Conservation (phyloP, 92 coral and sea anemone species). For the Phenganax marumi region DNA sequence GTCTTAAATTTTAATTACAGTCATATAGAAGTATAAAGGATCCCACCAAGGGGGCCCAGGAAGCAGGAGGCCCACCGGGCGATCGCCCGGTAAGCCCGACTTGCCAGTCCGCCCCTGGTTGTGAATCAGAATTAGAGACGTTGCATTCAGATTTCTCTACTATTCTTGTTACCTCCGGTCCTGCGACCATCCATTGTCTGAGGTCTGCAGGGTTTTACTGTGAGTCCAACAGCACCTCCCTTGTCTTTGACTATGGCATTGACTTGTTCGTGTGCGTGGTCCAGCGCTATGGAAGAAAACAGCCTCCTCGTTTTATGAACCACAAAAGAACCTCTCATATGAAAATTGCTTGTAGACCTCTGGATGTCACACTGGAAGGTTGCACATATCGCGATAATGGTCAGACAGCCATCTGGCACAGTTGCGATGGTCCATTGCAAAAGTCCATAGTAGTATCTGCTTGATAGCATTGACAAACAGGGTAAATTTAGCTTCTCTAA, state of each 20-base stretch:
- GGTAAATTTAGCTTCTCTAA: conserved; percentile 48
- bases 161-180: conserved; percentile 46
- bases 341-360: conserved; percentile 35
- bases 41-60: conserved; percentile 11
- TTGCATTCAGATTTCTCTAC: conserved; percentile 41
- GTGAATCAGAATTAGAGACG: no score
- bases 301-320: conserved; percentile 34
- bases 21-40: background rate
- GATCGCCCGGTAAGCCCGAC: conserved; percentile 1
- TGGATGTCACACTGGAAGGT: conserved; percentile 24
- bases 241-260: conserved; percentile 42
- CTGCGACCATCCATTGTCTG: conserved; percentile 44
- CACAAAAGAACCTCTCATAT: conserved; percentile 42
- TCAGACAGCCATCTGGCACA: conserved; percentile 54
- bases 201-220: conserved; percentile 54
- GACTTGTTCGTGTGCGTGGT: conserved; percentile 53
- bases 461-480: conserved; percentile 33
- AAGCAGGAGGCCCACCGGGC: conserved; percentile 32
- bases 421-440: conserved; percentile 46
- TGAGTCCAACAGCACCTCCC: conserved; percentile 52
- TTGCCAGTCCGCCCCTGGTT: background rate
- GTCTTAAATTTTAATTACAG: background rate
- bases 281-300: conserved; percentile 49
- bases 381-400: conserved; percentile 52
- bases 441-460: conserved; percentile 53